Percentiles rank a stretch among this genome's conserved stretches.
These are phyloP conservation scores for Timema podura DNA, from an alignment of 2,888 invertebrate species.

Conservation along the genomic window DNA sequence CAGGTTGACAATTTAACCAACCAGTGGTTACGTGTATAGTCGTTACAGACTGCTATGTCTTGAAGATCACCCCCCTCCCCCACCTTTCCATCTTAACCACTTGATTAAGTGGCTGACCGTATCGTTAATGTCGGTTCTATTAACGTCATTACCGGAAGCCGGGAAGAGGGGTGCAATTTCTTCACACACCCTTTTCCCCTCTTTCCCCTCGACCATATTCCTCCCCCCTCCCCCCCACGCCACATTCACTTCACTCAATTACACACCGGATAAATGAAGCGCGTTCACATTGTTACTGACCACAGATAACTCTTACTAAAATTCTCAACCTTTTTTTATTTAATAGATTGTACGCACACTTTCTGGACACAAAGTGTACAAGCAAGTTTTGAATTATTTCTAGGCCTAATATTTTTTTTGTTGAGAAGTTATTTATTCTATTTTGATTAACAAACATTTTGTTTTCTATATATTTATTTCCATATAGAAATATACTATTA, in stretches of 20 bases:
- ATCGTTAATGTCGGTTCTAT: conserved; percentile 4
- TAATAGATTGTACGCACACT: no score
- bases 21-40: background rate
- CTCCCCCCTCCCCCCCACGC: background rate
- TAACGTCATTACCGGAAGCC: conserved; percentile 7
- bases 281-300: background rate
- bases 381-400: no score
- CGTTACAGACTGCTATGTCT: conserved; percentile 2
- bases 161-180: no score
- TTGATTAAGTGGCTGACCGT: background rate
- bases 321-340: no score
- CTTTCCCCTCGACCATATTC: background rate
- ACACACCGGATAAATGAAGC: conserved; percentile 1
- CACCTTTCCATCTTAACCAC: background rate
- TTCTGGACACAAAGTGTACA: no score
- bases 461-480: no score
- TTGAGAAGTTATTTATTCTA: no score
- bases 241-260: conserved; percentile 4
- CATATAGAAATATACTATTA: no score
- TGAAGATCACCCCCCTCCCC: background rate
- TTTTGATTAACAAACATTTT: no score
- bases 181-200: background rate
- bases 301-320: no score
- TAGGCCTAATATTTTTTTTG: no score
- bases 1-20: no score